A percentile compares a stretch with the other conserved stretches of the same genome.
phyloP scores from a whole-genome alignment of 1,140 invertebrate genomes.

The Drosophila asahinai region DNA sequence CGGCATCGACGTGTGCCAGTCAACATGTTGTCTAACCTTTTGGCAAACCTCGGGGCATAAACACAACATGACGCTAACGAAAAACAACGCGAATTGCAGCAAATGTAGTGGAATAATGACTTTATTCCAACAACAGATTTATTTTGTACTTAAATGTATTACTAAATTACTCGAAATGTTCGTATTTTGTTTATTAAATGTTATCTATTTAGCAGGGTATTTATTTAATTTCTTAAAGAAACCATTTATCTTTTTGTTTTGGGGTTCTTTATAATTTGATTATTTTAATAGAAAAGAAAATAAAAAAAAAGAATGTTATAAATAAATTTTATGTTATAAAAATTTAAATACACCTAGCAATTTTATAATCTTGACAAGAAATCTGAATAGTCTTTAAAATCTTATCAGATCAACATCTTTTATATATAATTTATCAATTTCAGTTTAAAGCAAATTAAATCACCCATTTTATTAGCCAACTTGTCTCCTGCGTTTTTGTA shows the following conservation, averaged over 20 bases:
- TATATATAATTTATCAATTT: background rate
- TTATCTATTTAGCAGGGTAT: background rate
- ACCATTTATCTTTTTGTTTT: too few relatives aligned
- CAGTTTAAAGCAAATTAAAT: background rate
- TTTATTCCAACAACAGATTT: slow-evolving; percentile 51
- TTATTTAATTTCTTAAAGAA: too few relatives aligned
- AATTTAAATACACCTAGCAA: too few relatives aligned
- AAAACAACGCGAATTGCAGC: slow-evolving; percentile 40
- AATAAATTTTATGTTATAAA: too few relatives aligned
- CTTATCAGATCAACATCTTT: too few relatives aligned
- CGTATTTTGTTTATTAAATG: too few relatives aligned
- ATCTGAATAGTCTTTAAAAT: background rate
- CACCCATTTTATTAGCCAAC: slow-evolving; percentile 10
- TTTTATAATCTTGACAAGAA: too few relatives aligned
- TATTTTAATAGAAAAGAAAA: too few relatives aligned
- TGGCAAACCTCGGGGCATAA: slow-evolving; percentile 63
- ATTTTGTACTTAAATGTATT: slow-evolving; percentile 10
- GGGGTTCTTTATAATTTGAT: too few relatives aligned
- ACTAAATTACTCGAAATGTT: background rate
- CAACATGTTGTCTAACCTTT: slow-evolving; percentile 51
- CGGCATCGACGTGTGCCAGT: slow-evolving; percentile 24
- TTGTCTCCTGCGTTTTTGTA: slow-evolving; percentile 20
- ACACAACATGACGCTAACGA: slow-evolving; percentile 48
- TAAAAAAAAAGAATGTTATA: too few relatives aligned
- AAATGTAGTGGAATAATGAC: slow-evolving; percentile 74